Evolutionary conservation across 2,113 vertebrate genomes (phyloP).

Genomic region (Serilophus lunatus): DNA sequence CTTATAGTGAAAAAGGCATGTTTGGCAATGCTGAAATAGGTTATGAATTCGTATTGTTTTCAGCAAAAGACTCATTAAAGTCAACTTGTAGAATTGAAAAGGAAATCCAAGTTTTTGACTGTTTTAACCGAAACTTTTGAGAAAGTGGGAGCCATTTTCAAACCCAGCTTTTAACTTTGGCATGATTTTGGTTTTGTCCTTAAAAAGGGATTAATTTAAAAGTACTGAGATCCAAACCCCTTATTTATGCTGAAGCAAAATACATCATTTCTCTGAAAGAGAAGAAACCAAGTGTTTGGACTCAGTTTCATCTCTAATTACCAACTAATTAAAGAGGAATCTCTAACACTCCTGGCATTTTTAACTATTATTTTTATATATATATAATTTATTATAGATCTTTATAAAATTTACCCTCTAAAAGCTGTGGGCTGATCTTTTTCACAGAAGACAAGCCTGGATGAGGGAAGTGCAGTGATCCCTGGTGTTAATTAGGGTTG

Average conservation of each 20-base stretch:
- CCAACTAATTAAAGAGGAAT: background rate
- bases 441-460: background rate
- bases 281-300: background rate
- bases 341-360: background rate
- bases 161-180: background rate
- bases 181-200: background rate
- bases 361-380: background rate
- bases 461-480: background rate
- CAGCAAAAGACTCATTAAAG: background rate
- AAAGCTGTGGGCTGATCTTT: background rate
- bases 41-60: background rate
- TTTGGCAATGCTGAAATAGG: background rate
- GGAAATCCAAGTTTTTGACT: fast-evolving
- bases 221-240: background rate
- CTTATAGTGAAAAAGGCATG: background rate
- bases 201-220: background rate
- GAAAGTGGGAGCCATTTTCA: background rate
- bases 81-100: background rate
- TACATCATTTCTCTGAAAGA: background rate
- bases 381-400: background rate
- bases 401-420: background rate
- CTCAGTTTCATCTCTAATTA: background rate
- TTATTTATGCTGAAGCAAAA: background rate
- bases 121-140: background rate
- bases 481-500: no score